Conservation (phyloP, 2,888 invertebrate species). For the Yponomeuta sedellus region DNA sequence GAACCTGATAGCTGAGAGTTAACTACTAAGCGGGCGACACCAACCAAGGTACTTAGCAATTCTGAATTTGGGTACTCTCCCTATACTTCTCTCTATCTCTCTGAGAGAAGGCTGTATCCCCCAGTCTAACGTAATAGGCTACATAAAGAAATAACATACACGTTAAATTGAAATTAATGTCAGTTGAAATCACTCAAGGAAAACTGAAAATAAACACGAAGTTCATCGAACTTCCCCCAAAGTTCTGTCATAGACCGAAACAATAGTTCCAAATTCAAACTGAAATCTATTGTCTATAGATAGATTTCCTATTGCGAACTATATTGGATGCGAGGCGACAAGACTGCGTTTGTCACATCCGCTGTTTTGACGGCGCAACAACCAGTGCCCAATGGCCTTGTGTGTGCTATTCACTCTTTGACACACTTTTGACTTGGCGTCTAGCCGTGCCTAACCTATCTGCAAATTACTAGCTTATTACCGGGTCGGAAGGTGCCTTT, state of each 20-base stretch:
- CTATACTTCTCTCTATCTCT: too few species aligned
- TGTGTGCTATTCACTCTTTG: slow-evolving; percentile 5
- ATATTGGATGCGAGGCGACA: neutral
- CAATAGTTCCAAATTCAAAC: neutral
- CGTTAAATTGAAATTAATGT: too few species aligned
- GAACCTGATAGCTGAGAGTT: too few species aligned
- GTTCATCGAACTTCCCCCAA: too few species aligned
- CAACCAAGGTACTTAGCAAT: too few species aligned
- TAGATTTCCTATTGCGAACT: neutral
- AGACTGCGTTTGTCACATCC: neutral
- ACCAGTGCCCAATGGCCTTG: neutral
- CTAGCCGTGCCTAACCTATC: neutral
- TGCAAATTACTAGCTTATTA: neutral
- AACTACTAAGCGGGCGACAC: too few species aligned
- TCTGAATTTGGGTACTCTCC: too few species aligned
- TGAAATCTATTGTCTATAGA: neutral
- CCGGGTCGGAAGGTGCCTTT: neutral
- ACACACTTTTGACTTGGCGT: slow-evolving; percentile 7
- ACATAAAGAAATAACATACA: too few species aligned
- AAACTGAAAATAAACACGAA: too few species aligned
- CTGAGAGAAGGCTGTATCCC: too few species aligned
- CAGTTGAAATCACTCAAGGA: too few species aligned
- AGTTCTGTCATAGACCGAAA: neutral
- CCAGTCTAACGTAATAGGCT: too few species aligned
- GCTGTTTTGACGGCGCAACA: neutral